These are phyloP conservation scores for Oreonectes daqikongensis DNA, from an alignment of 2,797 vertebrate genomes.

Conservation along the genomic window DNA sequence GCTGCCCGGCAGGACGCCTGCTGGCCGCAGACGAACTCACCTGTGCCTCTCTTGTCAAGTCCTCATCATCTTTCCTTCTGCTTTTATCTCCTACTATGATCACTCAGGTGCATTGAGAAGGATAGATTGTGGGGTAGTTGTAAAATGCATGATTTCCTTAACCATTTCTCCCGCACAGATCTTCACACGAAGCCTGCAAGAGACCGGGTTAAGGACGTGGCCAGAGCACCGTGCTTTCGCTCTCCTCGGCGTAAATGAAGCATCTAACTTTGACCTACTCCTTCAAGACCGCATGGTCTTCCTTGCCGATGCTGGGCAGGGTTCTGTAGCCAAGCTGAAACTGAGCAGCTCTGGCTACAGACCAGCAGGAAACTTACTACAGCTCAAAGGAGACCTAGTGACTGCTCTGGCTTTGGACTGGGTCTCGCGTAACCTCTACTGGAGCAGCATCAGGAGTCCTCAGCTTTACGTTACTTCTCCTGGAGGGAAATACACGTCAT, in stretches of 20 bases:
- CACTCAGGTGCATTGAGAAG: constrained; percentile 78
- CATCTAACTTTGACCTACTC: constrained; percentile 75
- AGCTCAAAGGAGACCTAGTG: constrained; percentile 69
- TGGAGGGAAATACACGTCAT: constrained; percentile 63
- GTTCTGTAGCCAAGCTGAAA: constrained; percentile 75
- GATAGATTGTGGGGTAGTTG: background rate
- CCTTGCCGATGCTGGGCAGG: constrained; percentile 73
- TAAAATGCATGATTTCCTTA: background rate
- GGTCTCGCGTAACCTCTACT: constrained; percentile 88
- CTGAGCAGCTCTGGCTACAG: constrained; percentile 69
- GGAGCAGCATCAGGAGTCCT: constrained; percentile 76
- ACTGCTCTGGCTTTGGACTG: constrained; percentile 86
- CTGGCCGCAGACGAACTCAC: constrained; percentile 76
- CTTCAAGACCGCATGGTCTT: constrained; percentile 76
- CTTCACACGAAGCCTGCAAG: constrained; percentile 76
- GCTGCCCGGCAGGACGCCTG: constrained; percentile 76
- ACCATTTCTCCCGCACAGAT: constrained; percentile 71
- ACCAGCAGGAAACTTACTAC: constrained; percentile 69
- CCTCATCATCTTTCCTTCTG: constrained; percentile 78
- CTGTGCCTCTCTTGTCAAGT: constrained; percentile 75
- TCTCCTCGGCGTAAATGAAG: constrained; percentile 71
- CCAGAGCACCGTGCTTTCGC: constrained; percentile 69
- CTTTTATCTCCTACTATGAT: constrained; percentile 72
- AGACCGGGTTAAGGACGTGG: constrained; percentile 66
- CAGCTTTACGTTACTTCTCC: constrained; percentile 77